Conservation (phyloP, 2,797 vertebrate species). For the Melanotaenia parkinsoni region DNA sequence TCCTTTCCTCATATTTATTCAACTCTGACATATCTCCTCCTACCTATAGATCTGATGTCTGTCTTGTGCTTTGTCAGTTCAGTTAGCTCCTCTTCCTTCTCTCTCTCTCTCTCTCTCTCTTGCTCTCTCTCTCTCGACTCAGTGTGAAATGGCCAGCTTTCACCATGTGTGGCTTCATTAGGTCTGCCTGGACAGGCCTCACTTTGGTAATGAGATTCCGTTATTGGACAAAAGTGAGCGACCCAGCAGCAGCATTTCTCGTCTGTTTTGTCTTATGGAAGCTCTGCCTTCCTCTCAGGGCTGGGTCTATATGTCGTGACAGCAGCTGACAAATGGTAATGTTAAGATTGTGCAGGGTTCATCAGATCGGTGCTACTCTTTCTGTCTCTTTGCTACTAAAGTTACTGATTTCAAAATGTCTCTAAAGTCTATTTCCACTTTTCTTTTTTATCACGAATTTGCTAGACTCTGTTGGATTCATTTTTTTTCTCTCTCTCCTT, state of each 20-base stretch:
- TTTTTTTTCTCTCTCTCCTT: background rate
- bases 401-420: background rate
- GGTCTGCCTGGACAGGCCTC: constrained; percentile 69
- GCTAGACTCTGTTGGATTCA: background rate
- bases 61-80: constrained; percentile 45
- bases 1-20: constrained; percentile 58
- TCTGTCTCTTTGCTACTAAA: constrained; percentile 7
- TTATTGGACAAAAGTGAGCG: constrained; percentile 72
- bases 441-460: constrained; percentile 8
- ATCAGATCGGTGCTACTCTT: background rate
- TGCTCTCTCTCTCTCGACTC: constrained; percentile 13
- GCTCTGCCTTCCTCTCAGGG: constrained; percentile 31
- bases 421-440: background rate
- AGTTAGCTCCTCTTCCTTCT: constrained; percentile 17
- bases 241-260: constrained; percentile 53
- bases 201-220: constrained; percentile 80
- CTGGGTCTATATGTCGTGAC: constrained; percentile 30
- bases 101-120: background rate
- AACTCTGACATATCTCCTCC: constrained; percentile 64
- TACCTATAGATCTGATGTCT: constrained; percentile 71
- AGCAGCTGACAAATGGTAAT: constrained; percentile 40
- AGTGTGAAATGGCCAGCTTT: constrained; percentile 52
- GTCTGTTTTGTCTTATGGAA: constrained; percentile 33
- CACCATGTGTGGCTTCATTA: constrained; percentile 79
- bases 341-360: constrained; percentile 27